Conservation (phyloP, 1,140 invertebrate genomes). For the Tribolium castaneum region DNA sequence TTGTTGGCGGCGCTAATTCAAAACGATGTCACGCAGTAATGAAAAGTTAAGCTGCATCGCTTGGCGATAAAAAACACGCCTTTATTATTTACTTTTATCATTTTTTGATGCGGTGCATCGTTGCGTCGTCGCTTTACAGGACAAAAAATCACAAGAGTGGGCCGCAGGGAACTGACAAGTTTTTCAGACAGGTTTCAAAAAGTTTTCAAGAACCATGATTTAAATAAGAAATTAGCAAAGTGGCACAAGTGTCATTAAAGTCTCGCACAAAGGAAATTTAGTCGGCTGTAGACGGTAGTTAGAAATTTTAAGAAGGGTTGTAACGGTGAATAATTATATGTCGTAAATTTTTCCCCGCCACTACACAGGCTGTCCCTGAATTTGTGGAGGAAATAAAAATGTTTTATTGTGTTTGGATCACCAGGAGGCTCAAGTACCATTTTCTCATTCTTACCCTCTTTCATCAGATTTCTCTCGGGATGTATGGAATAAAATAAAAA, state of each 20-base stretch:
- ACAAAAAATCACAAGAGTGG: not conserved
- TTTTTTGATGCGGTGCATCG: conserved; percentile 4
- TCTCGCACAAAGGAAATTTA: not conserved
- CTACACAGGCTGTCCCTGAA: not conserved
- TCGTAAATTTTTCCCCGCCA: not conserved
- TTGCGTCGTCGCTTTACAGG: not conserved
- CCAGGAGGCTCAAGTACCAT: not conserved
- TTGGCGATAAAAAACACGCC: not conserved
- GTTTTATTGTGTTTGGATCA: not conserved
- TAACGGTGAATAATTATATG: not conserved
- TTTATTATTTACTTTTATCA: conserved; percentile 8
- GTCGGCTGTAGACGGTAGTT: not conserved
- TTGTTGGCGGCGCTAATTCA: conserved; percentile 16
- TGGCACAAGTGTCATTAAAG: not conserved
- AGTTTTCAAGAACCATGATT: not conserved
- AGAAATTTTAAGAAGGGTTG: not conserved
- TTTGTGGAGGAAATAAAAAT: not conserved
- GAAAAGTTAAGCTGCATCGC: conserved; percentile 20
- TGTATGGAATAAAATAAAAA: not conserved
- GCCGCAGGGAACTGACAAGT: not conserved
- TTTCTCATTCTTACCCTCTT: not conserved
- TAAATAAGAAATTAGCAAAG: not conserved
- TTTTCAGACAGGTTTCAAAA: not conserved
- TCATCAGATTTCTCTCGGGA: not conserved
- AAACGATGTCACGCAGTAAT: conserved; percentile 5